These are phyloP conservation scores for Notolepis coatsorum DNA, from an alignment of 2,797 vertebrate species.

Conservation along the genomic window DNA sequence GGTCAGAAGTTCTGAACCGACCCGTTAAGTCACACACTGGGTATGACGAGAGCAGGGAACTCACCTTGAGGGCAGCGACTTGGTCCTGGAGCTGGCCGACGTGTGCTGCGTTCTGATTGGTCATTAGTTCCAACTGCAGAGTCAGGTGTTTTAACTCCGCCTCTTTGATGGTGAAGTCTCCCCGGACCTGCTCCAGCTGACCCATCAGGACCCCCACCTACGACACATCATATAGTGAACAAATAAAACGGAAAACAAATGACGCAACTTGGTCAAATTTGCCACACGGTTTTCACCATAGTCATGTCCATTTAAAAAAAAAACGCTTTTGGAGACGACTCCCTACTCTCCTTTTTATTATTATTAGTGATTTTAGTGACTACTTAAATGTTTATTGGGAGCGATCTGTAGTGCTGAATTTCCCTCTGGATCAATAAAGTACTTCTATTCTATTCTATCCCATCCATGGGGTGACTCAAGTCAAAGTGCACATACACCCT, in stretches of 20 bases:
- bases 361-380: too few species aligned
- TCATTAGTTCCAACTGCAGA: slow-evolving; percentile 82
- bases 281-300: too few species aligned
- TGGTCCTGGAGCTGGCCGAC: slow-evolving; percentile 77
- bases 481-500: neutral
- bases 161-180: slow-evolving; percentile 80
- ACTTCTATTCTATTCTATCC: too few species aligned
- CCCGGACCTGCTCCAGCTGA: slow-evolving; percentile 84
- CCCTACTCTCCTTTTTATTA: too few species aligned
- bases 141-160: slow-evolving; percentile 85
- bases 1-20: too few species aligned
- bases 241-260: neutral
- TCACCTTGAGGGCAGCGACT: slow-evolving; percentile 70
- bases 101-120: slow-evolving; percentile 65
- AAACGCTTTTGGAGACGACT: too few species aligned
- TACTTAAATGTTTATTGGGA: too few species aligned
- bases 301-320: too few species aligned
- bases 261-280: too few species aligned
- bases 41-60: neutral
- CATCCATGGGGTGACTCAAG: too few species aligned
- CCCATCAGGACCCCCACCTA: slow-evolving; percentile 83
- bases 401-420: too few species aligned
- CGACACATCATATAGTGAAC: slow-evolving; percentile 19
- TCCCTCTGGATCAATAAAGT: too few species aligned
- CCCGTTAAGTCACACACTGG: neutral